phyloP scores from a whole-genome alignment of 2,113 vertebrate genomes.

The Actenoides lindsayi region DNA sequence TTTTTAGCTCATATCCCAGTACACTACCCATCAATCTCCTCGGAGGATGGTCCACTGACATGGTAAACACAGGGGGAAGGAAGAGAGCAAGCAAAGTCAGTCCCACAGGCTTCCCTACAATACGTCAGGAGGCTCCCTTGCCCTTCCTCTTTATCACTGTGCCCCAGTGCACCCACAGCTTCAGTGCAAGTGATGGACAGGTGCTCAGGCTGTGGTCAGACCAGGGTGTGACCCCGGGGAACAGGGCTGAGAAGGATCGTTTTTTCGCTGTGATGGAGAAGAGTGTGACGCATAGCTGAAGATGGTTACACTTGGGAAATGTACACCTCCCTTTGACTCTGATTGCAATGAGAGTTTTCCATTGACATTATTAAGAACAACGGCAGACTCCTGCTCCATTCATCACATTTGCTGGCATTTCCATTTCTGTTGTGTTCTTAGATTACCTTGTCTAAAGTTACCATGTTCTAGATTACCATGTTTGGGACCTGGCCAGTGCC shows the following conservation, averaged over 20 bases:
- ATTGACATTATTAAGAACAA: background rate
- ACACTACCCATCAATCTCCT: slow-evolving; percentile 8
- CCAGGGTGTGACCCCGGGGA: background rate
- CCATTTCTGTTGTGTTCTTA: background rate
- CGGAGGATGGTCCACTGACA: background rate
- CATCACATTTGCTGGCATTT: background rate
- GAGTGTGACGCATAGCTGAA: background rate
- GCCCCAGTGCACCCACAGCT: background rate
- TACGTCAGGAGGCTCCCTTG: background rate
- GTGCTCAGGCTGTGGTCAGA: background rate
- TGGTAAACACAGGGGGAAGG: background rate
- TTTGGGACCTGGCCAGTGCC: background rate
- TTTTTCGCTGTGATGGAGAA: background rate
- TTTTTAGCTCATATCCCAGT: slow-evolving; percentile 36
- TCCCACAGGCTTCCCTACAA: background rate
- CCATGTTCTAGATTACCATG: background rate
- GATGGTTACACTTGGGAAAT: background rate
- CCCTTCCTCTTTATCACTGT: background rate
- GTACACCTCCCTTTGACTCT: background rate
- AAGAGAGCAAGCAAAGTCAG: background rate
- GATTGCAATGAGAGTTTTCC: background rate
- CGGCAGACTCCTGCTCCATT: rapidly evolving
- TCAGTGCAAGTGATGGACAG: background rate
- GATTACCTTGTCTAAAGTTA: background rate
- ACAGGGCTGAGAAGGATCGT: background rate